These are phyloP conservation scores for Melipona bicolor DNA, from an alignment of 2,888 invertebrate species.

Conservation along the genomic window DNA sequence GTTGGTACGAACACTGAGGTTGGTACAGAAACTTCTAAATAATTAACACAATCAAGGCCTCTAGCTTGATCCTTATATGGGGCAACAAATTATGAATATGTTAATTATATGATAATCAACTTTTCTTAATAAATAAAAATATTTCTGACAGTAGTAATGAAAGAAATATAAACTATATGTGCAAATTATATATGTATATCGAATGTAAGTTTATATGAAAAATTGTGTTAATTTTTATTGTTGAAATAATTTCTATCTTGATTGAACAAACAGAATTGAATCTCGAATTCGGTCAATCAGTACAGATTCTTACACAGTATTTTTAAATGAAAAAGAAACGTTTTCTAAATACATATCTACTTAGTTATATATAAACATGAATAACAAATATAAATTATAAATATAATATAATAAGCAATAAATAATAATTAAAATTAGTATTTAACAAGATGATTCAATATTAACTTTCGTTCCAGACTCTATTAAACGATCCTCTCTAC, in stretches of 20 bases:
- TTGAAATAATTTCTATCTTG: background rate
- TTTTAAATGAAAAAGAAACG: too few relatives aligned
- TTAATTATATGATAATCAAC: background rate
- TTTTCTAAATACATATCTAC: too few relatives aligned
- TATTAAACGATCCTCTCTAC: conserved; percentile 97
- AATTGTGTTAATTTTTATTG: background rate
- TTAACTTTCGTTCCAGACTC: conserved; percentile 84
- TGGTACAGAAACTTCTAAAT: background rate
- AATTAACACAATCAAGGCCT: background rate
- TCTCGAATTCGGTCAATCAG: too few relatives aligned
- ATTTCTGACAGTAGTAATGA: background rate
- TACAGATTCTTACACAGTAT: too few relatives aligned
- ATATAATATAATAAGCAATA: background rate
- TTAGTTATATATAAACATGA: background rate
- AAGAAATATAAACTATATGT: background rate
- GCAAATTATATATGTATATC: background rate
- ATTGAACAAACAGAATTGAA: background rate
- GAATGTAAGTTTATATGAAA: background rate
- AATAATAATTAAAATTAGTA: background rate
- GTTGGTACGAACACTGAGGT: conserved; percentile 95
- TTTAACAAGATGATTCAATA: background rate
- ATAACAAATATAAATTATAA: too few relatives aligned
- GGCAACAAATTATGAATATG: background rate
- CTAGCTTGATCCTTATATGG: background rate
- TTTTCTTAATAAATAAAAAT: background rate